Conservation (phyloP, 2,113 vertebrate species). For the Formicarius rufipectus region DNA sequence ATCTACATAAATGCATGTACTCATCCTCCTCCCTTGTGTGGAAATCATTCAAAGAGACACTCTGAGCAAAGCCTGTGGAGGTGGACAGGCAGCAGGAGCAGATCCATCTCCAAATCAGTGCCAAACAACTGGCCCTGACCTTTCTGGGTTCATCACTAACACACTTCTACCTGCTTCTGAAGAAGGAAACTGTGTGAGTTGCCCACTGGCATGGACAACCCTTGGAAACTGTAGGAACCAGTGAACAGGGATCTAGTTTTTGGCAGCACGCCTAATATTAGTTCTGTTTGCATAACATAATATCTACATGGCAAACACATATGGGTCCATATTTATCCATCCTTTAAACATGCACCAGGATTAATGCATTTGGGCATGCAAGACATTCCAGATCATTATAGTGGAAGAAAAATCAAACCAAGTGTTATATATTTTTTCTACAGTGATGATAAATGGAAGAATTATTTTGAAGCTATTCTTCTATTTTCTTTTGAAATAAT, state of each 20-base stretch:
- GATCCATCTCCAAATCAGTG: neutral
- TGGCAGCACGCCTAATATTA: neutral
- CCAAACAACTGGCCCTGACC: neutral
- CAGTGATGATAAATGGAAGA: neutral
- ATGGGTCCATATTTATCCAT: neutral
- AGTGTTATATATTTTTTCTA: neutral
- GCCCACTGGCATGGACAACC: neutral
- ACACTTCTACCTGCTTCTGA: neutral
- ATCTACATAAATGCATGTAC: neutral
- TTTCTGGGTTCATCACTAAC: neutral
- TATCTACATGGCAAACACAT: conserved; percentile 13
- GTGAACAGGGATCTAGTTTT: neutral
- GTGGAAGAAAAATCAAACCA: neutral
- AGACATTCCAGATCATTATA: neutral
- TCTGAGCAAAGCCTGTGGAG: neutral
- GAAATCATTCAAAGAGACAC: neutral
- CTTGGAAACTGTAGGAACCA: neutral
- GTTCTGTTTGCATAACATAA: conserved; percentile 1
- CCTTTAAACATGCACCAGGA: neutral
- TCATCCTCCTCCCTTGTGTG: neutral
- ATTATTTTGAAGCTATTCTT: conserved; percentile 41
- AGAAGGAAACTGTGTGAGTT: neutral
- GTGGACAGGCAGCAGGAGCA: neutral
- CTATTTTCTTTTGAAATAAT: conserved; percentile 44
- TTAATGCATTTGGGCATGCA: neutral